Evolutionary conservation across 2,797 vertebrate genomes (phyloP).

Genomic region (Bradypodion ventrale): DNA sequence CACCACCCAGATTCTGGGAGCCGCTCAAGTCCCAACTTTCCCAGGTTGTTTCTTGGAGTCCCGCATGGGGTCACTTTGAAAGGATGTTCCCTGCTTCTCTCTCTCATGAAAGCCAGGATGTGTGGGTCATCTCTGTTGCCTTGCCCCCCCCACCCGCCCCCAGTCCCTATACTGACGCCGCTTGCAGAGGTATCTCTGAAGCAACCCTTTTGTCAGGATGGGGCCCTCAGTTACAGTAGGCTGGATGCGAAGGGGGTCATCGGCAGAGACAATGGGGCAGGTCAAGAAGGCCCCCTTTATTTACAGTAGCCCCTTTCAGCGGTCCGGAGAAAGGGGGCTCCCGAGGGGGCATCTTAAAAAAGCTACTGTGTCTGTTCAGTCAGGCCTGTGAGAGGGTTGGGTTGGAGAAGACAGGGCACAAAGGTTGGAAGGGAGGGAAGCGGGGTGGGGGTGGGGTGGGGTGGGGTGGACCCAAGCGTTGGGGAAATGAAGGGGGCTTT

Average conservation of each 20-base stretch:
- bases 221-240: constrained; percentile 81
- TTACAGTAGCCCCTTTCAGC: constrained; percentile 90
- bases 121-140: neutral
- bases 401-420: constrained; percentile 79
- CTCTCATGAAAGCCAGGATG: neutral
- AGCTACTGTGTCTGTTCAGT: constrained; percentile 87
- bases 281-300: constrained; percentile 82
- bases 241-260: constrained; percentile 77
- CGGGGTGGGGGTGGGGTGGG: too few species aligned
- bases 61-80: too few species aligned
- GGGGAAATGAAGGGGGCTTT: constrained; percentile 68
- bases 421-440: constrained; percentile 50
- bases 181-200: constrained; percentile 75
- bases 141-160: neutral
- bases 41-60: too few species aligned
- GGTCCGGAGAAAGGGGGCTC: constrained; percentile 82
- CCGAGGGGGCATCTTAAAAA: constrained; percentile 75
- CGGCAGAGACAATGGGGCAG: constrained; percentile 70
- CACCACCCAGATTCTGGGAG: too few species aligned
- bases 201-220: constrained; percentile 31
- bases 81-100: neutral
- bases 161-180: constrained; percentile 59
- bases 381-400: constrained; percentile 82
- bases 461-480: neutral
- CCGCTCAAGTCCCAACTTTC: too few species aligned